These are phyloP conservation scores for Mohoua ochrocephala DNA, from an alignment of 2,113 vertebrate species.

Conservation along the genomic window DNA sequence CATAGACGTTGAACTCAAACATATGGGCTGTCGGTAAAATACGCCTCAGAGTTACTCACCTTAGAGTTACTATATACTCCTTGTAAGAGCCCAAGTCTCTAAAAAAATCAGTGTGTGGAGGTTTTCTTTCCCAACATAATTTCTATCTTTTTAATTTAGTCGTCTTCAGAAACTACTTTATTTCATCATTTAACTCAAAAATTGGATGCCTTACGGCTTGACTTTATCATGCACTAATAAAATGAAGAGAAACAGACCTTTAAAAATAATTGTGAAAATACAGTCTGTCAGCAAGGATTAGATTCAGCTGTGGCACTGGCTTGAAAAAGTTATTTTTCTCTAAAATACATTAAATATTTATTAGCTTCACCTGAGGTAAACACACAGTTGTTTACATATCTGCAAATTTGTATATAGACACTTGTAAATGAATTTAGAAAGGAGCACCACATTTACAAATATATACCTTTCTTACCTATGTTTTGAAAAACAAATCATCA, in stretches of 20 bases:
- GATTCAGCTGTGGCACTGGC: slow-evolving; percentile 1
- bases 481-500: neutral
- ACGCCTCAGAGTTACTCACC: no score
- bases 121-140: neutral
- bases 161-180: slow-evolving; percentile 29
- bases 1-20: neutral
- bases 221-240: slow-evolving; percentile 59
- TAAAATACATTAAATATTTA: slow-evolving; percentile 65
- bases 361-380: slow-evolving; percentile 57
- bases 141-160: slow-evolving; percentile 22
- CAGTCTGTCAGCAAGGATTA: slow-evolving; percentile 54
- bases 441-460: neutral
- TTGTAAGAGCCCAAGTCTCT: neutral
- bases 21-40: neutral
- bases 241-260: slow-evolving; percentile 64
- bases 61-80: neutral
- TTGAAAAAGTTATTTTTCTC: slow-evolving; percentile 55
- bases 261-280: slow-evolving; percentile 63
- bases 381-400: slow-evolving; percentile 58
- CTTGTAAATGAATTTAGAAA: slow-evolving; percentile 44
- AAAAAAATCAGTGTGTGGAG: neutral
- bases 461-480: neutral
- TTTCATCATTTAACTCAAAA: slow-evolving; percentile 56
- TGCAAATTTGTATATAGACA: slow-evolving; percentile 44
- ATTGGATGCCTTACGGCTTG: slow-evolving; percentile 44